Conservation (phyloP, 53 echinoderm and acorn worm genomes). For the Stichopus horrens region DNA sequence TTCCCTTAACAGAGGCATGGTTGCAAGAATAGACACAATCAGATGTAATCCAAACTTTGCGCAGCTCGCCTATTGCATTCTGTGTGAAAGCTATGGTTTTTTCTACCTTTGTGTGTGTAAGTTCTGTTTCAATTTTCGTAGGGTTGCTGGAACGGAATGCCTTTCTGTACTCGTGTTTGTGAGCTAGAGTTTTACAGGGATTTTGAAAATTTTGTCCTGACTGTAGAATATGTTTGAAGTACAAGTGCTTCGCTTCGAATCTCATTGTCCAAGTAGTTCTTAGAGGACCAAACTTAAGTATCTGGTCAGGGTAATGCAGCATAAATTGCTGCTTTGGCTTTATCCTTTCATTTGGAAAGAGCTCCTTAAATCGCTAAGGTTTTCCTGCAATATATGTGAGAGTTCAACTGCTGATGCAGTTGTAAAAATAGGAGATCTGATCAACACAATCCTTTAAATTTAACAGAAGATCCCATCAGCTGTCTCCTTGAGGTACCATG, state of each 20-base stretch:
- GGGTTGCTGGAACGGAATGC: slow-evolving; percentile 1
- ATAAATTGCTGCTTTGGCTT: slow-evolving; percentile 48
- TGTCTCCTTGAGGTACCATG: not conserved
- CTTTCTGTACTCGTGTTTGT: slow-evolving; percentile 35
- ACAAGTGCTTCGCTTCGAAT: slow-evolving; percentile 45
- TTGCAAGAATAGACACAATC: slow-evolving; percentile 16
- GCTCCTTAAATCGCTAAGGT: slow-evolving; percentile 26
- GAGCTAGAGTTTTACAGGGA: slow-evolving; percentile 31
- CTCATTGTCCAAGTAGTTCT: slow-evolving; percentile 48
- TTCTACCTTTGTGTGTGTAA: not conserved
- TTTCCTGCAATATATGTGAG: slow-evolving; percentile 24
- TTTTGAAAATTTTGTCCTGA: slow-evolving; percentile 43
- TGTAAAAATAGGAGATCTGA: slow-evolving; percentile 29
- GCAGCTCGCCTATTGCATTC: not conserved
- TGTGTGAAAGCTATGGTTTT: not conserved
- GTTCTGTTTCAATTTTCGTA: slow-evolving; percentile 1
- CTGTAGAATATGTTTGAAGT: slow-evolving; percentile 20
- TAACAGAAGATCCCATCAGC: slow-evolving; percentile 12
- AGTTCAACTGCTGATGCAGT: slow-evolving; percentile 16
- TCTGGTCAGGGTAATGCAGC: slow-evolving; percentile 51
- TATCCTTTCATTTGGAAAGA: slow-evolving; percentile 42
- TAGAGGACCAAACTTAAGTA: slow-evolving; percentile 42
- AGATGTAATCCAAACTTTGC: not conserved
- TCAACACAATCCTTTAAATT: slow-evolving; percentile 48
- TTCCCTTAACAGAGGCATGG: slow-evolving; percentile 42